Conservation (phyloP, 2,888 invertebrate species). For the Calameuta pallipes region DNA sequence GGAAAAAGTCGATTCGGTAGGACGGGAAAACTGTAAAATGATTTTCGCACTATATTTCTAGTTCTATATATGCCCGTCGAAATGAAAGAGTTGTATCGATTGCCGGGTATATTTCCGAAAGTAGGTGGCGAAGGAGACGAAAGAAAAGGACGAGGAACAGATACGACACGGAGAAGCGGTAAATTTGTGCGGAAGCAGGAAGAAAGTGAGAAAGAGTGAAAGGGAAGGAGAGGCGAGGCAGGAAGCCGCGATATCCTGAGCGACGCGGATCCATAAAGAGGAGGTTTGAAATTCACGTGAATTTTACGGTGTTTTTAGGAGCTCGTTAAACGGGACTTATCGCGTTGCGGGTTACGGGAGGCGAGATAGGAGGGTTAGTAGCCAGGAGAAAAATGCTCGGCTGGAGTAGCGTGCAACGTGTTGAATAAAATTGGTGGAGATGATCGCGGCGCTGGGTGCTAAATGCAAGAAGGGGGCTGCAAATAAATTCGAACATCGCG, state of each 20-base stretch:
- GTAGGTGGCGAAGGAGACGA: not conserved
- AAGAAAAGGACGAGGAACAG: slow-evolving; percentile 6
- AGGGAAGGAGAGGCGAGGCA: not conserved
- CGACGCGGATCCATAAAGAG: slow-evolving; percentile 8
- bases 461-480: not conserved
- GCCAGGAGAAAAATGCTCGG: slow-evolving; percentile 3
- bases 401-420: not conserved
- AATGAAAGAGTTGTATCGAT: not conserved
- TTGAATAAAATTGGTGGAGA: slow-evolving; percentile 4
- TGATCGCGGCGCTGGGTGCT: not conserved
- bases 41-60: not conserved
- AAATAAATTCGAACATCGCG: not conserved
- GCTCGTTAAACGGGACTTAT: slow-evolving; percentile 33
- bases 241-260: not conserved
- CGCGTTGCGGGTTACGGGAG: slow-evolving; percentile 3
- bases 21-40: not conserved
- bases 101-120: not conserved
- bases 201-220: not conserved
- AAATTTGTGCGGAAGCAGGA: not conserved
- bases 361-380: not conserved
- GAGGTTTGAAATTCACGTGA: slow-evolving; percentile 28
- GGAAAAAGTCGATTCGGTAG: not conserved
- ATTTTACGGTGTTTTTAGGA: slow-evolving; percentile 37
- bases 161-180: not conserved
- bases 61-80: not conserved